phyloP scores from a whole-genome alignment of 2,113 vertebrate genomes.

The Entomyzon cyanotis region DNA sequence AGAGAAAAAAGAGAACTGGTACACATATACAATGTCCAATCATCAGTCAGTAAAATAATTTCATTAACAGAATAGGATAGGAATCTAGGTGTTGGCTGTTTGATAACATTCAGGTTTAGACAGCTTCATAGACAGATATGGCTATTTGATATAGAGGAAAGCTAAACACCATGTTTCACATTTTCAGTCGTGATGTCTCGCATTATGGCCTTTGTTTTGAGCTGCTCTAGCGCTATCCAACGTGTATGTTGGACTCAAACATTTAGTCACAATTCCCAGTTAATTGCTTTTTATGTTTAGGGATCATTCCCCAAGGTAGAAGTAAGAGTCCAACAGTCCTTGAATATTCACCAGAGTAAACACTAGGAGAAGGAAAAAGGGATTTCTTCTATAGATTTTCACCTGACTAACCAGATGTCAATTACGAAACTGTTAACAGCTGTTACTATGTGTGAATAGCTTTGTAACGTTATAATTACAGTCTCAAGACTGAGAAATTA shows the following conservation, averaged over 20 bases:
- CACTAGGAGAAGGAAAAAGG: neutral
- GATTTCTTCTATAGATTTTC: neutral
- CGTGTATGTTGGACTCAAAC: neutral
- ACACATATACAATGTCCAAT: rapidly evolving
- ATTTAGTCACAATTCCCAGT: neutral
- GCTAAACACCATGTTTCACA: neutral
- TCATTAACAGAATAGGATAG: neutral
- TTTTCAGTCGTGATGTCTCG: neutral
- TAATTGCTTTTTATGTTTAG: neutral
- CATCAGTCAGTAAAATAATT: neutral
- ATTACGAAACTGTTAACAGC: neutral
- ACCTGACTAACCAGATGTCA: neutral
- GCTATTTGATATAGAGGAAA: neutral
- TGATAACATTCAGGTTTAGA: neutral
- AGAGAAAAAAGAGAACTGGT: neutral
- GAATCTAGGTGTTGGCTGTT: neutral
- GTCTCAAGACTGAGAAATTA: neutral
- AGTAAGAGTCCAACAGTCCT: neutral
- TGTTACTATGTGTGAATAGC: neutral
- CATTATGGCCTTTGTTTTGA: neutral
- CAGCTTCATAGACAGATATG: neutral
- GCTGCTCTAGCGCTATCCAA: neutral
- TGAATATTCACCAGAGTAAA: neutral
- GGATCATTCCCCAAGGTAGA: neutral
- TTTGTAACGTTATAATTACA: neutral